Evolutionary conservation across 2,888 invertebrate genomes (phyloP), one percentile per base, ranked within the genome.

Genomic region (Drosophila anceps): DNA sequence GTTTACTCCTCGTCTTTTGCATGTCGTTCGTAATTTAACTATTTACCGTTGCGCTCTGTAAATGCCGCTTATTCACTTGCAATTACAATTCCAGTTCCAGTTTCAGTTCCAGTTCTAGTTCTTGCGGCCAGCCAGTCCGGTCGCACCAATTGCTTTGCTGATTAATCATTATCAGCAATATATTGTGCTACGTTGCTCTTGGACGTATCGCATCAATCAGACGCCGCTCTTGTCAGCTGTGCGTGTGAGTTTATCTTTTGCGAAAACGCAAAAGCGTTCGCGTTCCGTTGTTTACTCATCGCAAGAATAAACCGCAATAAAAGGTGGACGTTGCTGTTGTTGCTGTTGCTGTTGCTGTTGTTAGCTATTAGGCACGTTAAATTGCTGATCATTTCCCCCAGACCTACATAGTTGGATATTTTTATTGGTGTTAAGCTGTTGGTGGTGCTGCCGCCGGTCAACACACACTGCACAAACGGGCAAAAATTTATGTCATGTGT

Each of bases 341-440:
- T 65, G 55, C 15, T 80, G 60, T 41, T 54, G n/a, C n/a, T 64
- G 33, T 31, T 39, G 63, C 54, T 65, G 55, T n/a, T 80, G 60
- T 41, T 54, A 50, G 71, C 79, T 78, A 81, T 81, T 78, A 78
- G 74, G 69, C 81, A 67, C 79, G 65, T 81, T 72, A 69, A 75
- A 81, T 81, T 61, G 75, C 72, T 61, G 73, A 76, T 79, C 78
- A 77, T 80, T 79, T 80, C 63, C 73, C 76, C 66, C 67, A 69
- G 64, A 79, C 65, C 76, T 41, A 67, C 60, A 73, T 79, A 35
- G 62, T 61, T 63, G 71, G 51, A 62, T 53, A 62, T 80, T 73
- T 73, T 76, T 75, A 83, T 85, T 83, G 83, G 82, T 74, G 87
- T 82, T 82, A 87, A 84, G 82, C 77, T 73, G 84, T 62, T 65